Evolutionary conservation across 2,888 invertebrate species (phyloP), one percentile per base, ranked within the genome.

Genomic region (Ichneumoninae sp.): DNA sequence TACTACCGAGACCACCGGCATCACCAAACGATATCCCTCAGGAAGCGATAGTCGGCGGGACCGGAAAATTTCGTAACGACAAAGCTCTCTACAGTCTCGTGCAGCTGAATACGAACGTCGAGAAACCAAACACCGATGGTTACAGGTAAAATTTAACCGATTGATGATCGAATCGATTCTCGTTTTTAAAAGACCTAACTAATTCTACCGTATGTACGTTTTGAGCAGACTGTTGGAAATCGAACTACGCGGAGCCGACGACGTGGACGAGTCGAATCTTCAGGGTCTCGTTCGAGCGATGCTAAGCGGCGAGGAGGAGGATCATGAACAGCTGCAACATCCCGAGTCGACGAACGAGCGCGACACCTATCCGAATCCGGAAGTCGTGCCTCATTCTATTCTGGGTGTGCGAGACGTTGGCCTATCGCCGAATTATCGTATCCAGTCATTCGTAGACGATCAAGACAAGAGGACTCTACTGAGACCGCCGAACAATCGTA

Each of bases 1-100:
- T 93, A 22, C 87, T 93, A 33, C 93, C 93, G 10, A 88, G 93
- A 75, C 92, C 93, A 54, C 93, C 93, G 1, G 91, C 92, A 6
- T 91, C 90, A 47, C 89, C 89, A 0, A 93, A 93, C 81, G 89
- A 91, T 57, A 91, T 93, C 16, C 90, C 87, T 6, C 89, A 87
- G 10, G 90, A 89, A 65, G 81, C 33, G 3, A 16, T 81, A 30
- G 19, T 63, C 60, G 70, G 16, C 5, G 75, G 66, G 19, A 7
- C 60, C 1, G 74, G 65, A 30, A 82, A 85, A 73, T 85, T 71
- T 54, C 66, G 54, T 30, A 80, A 80, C 26, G 85, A 85, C 60
- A 91, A 89, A 77, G 87, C 88, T 36, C 80, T 88, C 52, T 88
- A 87, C 69, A 87, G 87, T 13, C 86, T 89, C 40, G 80, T 88